Evolutionary conservation across 2,113 vertebrate genomes (phyloP).

Genomic region (Eptesicus fuscus): DNA sequence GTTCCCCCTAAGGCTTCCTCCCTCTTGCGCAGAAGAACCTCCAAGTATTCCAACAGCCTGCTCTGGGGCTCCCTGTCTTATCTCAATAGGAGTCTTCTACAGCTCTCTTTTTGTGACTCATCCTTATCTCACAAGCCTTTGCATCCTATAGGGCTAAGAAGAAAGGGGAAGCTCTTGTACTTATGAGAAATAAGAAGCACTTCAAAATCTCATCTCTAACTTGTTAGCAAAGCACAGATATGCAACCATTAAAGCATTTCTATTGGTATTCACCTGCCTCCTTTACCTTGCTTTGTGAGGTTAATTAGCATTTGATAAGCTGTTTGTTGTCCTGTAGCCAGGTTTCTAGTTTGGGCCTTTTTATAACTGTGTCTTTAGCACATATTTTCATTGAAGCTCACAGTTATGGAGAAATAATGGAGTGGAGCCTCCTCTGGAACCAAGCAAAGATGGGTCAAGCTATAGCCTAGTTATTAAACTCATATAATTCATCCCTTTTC

Average conservation of each 20-base stretch:
- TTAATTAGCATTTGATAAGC: background rate
- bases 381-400: background rate
- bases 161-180: background rate
- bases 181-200: background rate
- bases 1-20: background rate
- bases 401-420: background rate
- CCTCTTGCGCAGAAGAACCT: background rate
- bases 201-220: background rate
- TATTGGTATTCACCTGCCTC: background rate
- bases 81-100: background rate
- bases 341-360: background rate
- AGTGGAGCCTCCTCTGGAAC: background rate
- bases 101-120: background rate
- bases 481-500: background rate
- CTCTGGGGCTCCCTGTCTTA: background rate
- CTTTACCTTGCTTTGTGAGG: conserved; percentile 11
- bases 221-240: background rate
- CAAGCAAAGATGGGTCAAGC: background rate
- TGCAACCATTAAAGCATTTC: background rate
- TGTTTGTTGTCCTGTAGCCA: background rate
- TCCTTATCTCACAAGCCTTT: background rate
- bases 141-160: background rate
- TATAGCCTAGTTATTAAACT: background rate
- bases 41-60: background rate
- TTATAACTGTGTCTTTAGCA: background rate